Conservation (phyloP, 1,140 invertebrate species). For the Sycophila sp. region DNA sequence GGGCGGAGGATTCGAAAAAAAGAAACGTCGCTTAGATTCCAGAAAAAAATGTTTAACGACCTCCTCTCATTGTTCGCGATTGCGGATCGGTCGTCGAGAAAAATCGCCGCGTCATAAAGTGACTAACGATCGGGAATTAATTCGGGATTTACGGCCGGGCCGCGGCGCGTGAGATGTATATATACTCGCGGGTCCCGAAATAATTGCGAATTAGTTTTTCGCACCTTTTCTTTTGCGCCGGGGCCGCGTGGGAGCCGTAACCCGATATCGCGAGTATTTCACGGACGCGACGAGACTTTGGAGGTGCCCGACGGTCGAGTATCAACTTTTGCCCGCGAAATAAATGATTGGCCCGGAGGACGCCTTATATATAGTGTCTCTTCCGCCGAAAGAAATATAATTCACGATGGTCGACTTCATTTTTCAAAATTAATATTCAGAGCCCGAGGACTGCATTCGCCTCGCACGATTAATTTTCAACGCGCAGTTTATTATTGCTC, state of each 20-base stretch:
- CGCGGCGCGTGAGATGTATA: neutral
- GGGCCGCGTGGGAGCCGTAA: too few relatives aligned
- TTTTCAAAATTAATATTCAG: too few relatives aligned
- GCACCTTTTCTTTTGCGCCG: neutral
- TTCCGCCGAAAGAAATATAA: neutral
- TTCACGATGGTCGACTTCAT: too few relatives aligned
- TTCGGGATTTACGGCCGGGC: neutral
- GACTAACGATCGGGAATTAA: neutral
- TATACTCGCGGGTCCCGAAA: neutral
- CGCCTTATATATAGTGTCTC: too few relatives aligned
- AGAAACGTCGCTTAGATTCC: too few relatives aligned
- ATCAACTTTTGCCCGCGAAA: neutral
- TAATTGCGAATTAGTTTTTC: neutral
- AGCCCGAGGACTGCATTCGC: too few relatives aligned
- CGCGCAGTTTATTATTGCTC: too few relatives aligned
- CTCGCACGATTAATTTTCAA: too few relatives aligned
- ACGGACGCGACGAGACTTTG: neutral
- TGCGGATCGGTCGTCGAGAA: too few relatives aligned
- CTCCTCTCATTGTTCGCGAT: neutral
- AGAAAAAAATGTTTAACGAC: too few relatives aligned
- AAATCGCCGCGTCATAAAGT: too few relatives aligned
- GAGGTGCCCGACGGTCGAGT: neutral
- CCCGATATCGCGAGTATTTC: neutral
- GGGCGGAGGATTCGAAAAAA: too few relatives aligned
- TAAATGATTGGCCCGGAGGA: constrained; percentile 13